Percentiles rank a stretch among this genome's conserved stretches.
Conservation (phyloP, 1,140 invertebrate genomes). For the Diorhabda sublineata region DNA sequence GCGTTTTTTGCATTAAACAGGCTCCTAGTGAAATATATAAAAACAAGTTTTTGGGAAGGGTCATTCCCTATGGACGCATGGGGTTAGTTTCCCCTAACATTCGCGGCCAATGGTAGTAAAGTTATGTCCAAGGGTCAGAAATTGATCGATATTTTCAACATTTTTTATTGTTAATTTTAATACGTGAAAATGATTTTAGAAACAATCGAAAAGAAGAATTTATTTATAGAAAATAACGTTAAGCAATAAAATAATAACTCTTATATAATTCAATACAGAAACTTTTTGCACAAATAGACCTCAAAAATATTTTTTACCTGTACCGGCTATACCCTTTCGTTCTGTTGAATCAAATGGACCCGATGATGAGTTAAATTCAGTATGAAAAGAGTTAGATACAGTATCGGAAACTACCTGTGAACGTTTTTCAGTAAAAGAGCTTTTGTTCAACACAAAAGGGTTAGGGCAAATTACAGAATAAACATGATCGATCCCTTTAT, state of each 20-base stretch:
- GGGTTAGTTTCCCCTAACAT: constrained; percentile 29
- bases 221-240: too few relatives aligned
- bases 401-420: constrained; percentile 12
- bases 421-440: constrained; percentile 12
- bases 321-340: not conserved
- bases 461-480: constrained; percentile 19
- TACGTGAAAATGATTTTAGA: not conserved
- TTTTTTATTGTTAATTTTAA: constrained; percentile 22
- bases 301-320: constrained; percentile 7
- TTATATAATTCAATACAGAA: not conserved
- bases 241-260: too few relatives aligned
- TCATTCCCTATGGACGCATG: constrained; percentile 35
- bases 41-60: constrained; percentile 30
- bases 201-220: too few relatives aligned
- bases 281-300: constrained; percentile 4
- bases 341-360: constrained; percentile 6
- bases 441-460: constrained; percentile 14
- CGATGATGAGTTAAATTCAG: constrained; percentile 16
- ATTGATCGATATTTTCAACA: constrained; percentile 27
- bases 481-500: constrained; percentile 21
- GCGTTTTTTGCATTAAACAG: constrained; percentile 13
- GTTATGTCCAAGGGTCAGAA: constrained; percentile 28
- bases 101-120: constrained; percentile 29
- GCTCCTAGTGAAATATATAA: constrained; percentile 8
- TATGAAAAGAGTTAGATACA: constrained; percentile 17